phyloP scores from a whole-genome alignment of 1,140 invertebrate genomes.

The Drosophila pachea region DNA sequence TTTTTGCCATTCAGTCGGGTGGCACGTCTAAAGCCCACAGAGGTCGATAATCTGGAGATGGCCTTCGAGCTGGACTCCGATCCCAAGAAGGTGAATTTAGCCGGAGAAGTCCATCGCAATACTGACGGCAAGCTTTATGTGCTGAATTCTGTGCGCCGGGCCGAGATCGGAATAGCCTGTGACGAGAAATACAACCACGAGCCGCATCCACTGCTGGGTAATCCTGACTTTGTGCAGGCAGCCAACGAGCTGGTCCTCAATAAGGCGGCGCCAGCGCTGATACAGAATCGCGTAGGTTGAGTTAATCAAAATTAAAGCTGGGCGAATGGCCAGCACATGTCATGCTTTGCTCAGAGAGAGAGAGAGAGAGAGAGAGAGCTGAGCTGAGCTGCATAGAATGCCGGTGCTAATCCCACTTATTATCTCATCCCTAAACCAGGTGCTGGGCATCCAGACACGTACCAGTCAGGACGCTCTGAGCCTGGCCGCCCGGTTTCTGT shows the following conservation, averaged over 20 bases:
- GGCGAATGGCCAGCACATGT: neutral
- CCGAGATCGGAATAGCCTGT: conserved; percentile 88
- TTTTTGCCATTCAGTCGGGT: conserved; percentile 31
- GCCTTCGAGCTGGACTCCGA: conserved; percentile 24
- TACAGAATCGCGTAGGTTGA: conserved; percentile 84
- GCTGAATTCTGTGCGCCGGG: conserved; percentile 94
- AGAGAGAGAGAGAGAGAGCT: neutral
- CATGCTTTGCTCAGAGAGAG: neutral
- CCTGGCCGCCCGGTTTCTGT: conserved; percentile 93
- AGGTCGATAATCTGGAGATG: conserved; percentile 6
- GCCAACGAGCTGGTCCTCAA: conserved; percentile 92
- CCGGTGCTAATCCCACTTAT: neutral
- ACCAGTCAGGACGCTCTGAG: conserved; percentile 95
- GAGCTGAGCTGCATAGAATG: too few relatives aligned
- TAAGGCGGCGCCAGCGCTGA: conserved; percentile 85
- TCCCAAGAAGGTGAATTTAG: conserved; percentile 33
- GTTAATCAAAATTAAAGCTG: neutral
- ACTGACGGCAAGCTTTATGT: conserved; percentile 97
- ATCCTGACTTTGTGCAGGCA: conserved; percentile 88
- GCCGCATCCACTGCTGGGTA: conserved; percentile 87
- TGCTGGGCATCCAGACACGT: conserved; percentile 92
- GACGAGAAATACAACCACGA: conserved; percentile 94
- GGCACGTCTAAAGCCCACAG: conserved; percentile 5
- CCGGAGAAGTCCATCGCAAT: conserved; percentile 85
- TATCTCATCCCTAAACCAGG: conserved; percentile 79